Percentiles rank a stretch among this genome's conserved stretches.
Evolutionary conservation across 64 coral and sea anemone genomes (phyloP).

Genomic region (Porites lutea): DNA sequence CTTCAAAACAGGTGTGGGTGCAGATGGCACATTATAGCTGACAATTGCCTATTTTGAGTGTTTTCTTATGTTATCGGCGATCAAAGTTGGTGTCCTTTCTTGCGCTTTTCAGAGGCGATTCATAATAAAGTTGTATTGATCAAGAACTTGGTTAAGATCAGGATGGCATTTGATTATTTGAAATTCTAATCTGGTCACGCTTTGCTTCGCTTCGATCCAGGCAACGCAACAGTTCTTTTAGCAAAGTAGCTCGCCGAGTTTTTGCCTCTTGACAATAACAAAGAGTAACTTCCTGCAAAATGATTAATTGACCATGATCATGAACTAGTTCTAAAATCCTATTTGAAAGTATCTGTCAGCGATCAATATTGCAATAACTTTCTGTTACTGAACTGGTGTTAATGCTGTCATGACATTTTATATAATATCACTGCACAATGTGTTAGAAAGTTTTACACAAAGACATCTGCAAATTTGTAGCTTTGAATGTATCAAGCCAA

Average conservation of each 20-base stretch:
- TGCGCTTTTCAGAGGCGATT: background rate
- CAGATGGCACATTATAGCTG: background rate
- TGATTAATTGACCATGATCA: too few species aligned
- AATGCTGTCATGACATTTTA: too few species aligned
- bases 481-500: too few species aligned
- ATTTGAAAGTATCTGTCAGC: background rate
- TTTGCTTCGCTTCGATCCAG: background rate
- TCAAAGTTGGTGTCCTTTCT: background rate
- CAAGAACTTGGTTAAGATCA: background rate
- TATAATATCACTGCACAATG: too few species aligned
- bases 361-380: slow-evolving; percentile 7
- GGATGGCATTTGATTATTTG: background rate
- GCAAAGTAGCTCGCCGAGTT: too few species aligned
- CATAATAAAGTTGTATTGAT: background rate
- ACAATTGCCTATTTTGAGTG: background rate
- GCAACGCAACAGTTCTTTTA: background rate
- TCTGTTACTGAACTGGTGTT: background rate
- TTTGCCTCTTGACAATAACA: too few species aligned
- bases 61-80: background rate
- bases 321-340: background rate
- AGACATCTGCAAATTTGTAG: too few species aligned
- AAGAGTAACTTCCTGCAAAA: background rate
- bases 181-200: background rate
- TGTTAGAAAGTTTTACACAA: too few species aligned
- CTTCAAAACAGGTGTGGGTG: background rate